Evolutionary conservation across 2,797 vertebrate species (phyloP), one percentile per base, ranked within the genome.

Genomic region (Enoplosus armatus): DNA sequence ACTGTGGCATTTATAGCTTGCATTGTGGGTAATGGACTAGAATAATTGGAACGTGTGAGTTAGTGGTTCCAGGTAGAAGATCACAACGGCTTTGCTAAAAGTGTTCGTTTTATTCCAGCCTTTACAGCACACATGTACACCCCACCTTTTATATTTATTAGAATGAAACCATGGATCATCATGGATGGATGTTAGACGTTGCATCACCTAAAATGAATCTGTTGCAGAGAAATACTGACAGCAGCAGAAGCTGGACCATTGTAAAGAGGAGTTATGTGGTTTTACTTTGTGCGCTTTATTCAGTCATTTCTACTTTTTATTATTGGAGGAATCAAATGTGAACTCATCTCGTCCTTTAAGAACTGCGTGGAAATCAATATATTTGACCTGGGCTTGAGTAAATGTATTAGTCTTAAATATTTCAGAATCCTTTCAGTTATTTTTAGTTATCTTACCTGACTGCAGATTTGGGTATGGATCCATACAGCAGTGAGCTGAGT

Each of bases 391-490:
- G 41, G 22, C 37, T 24, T 20, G 0, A 64, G 22, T 0, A 4
- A 14, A 45, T n/a, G 2, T 22, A 22, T 31, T 35, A 31, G 6
- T 43, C n/a, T 24, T 55, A 4, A 6, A 41, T 33, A 33, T 43
- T 43, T 35, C 5, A 14, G 29, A 41, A 26, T 22, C 2, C 11
- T 65, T 20, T 29, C 12, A 7, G n/a, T n/a, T 51, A 54, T 39
- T 72, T 50, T n/a, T 51, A 54, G 35, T 72, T 50, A 3, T 74
- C 87, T 84, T 87, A 97, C 98, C 98, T 97, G 89, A 97, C 97
- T 0, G 97, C 98, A 16, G 98, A 97, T 92, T 99, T 99, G 11
- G 98, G 98, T 75, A 99, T 98, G 87, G 98, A 99, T 65, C 98
- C 97, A 0, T 98, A 99, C 31, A 99, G 77, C 84, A 99, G 90